These are phyloP conservation scores for Mionectes olivaceus DNA, from an alignment of 2,797 vertebrate genomes.

Conservation along the genomic window DNA sequence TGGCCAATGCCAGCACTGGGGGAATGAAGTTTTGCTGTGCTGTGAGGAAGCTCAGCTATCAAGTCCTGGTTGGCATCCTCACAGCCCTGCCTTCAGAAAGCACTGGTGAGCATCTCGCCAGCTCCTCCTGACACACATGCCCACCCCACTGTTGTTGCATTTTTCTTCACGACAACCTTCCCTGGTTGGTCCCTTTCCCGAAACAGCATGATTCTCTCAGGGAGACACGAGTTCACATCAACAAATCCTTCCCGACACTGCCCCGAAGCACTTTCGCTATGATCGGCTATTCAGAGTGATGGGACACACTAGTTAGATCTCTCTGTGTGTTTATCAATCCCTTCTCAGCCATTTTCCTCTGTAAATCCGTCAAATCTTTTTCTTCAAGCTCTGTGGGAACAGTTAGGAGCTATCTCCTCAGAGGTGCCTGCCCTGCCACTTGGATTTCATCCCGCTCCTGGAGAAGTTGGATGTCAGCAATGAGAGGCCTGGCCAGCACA, in stretches of 20 bases:
- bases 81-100: slow-evolving; percentile 25
- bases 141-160: slow-evolving; percentile 57
- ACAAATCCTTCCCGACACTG: slow-evolving; percentile 72
- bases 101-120: neutral
- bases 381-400: slow-evolving; percentile 56
- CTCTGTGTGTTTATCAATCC: slow-evolving; percentile 71
- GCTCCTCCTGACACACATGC: neutral
- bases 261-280: slow-evolving; percentile 62
- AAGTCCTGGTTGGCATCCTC: neutral
- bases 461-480: neutral
- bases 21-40: neutral
- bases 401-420: slow-evolving; percentile 62
- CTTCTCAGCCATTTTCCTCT: slow-evolving; percentile 66
- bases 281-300: slow-evolving; percentile 71
- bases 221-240: slow-evolving; percentile 61
- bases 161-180: slow-evolving; percentile 26
- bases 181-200: slow-evolving; percentile 24
- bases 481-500: neutral
- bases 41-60: neutral
- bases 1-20: accelerated
- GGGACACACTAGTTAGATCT: slow-evolving; percentile 74
- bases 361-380: slow-evolving; percentile 59
- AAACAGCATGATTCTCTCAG: slow-evolving; percentile 65
- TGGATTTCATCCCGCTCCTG: neutral
- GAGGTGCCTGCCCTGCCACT: slow-evolving; percentile 63